Evolutionary conservation across 2,888 invertebrate genomes (phyloP).

Genomic region (Agriotes lineatus): DNA sequence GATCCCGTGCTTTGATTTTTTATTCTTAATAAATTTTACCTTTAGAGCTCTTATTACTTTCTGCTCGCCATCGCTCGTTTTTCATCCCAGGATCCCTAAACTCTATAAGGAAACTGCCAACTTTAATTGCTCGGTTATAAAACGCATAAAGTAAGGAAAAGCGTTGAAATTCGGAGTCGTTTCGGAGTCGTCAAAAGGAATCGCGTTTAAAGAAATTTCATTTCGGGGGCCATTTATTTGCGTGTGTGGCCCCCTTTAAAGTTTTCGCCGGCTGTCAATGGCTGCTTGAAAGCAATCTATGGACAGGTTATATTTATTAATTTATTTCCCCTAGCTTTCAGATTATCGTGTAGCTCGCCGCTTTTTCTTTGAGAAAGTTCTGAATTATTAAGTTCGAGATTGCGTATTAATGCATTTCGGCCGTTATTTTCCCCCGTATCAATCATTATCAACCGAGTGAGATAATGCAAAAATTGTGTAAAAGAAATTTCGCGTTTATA

Average conservation of each 20-base stretch:
- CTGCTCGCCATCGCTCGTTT: background rate
- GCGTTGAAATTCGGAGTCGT: background rate
- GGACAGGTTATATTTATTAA: constrained; percentile 14
- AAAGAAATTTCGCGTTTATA: constrained; percentile 9
- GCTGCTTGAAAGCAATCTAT: background rate
- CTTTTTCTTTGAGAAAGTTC: background rate
- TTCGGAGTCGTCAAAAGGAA: background rate
- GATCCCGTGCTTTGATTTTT: constrained; percentile 4
- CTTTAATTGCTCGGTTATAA: too few species aligned
- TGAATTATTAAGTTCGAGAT: constrained; percentile 14
- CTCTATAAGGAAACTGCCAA: too few species aligned
- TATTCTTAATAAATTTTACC: background rate
- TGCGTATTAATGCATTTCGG: constrained; percentile 1
- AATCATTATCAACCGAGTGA: constrained; percentile 9
- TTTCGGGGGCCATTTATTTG: background rate
- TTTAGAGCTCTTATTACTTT: background rate
- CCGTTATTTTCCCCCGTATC: constrained; percentile 4
- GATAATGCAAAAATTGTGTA: constrained; percentile 16
- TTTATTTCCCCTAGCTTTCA: background rate
- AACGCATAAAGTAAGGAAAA: background rate
- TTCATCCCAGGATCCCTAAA: background rate
- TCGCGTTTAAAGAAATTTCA: background rate
- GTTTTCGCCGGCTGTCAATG: background rate
- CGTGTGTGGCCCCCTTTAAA: background rate
- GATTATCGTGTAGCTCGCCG: background rate